Evolutionary conservation across 2,888 invertebrate species (phyloP), one percentile per base, ranked within the genome.

Genomic region (Digitonthophagus gazella): DNA sequence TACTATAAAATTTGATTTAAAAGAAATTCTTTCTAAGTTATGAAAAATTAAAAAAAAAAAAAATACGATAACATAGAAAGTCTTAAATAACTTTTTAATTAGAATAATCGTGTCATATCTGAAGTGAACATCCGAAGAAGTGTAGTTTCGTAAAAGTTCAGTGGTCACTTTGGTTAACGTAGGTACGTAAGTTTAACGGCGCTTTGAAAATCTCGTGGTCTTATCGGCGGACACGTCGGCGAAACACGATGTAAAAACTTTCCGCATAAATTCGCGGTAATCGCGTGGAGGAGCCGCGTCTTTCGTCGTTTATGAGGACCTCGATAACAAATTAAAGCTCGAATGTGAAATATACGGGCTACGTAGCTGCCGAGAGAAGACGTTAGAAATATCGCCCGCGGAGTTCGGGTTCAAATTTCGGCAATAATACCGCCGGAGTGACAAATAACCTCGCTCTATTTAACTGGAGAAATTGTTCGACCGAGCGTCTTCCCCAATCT

Each of bases 161-260:
- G 28, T 5, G 28, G 28, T 44, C 28, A 44, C 28, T 44, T 44
- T 11, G 28, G 6, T 2, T 44, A 44, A 44, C 28, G 3, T 44
- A 6, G 28, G 28, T 44, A 44, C 28, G 28, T 44, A 44, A 44
- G 28, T 44, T 44, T 44, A 44, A 44, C 28, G 28, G 28, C 11
- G 6, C 28, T 44, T 44, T 44, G 28, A 44, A 44, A 44, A 44
- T 44, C 28, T 44, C 61, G 5, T 61, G 18, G 15, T 64, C 64
- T 67, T 67, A 67, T 67, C 67, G 64, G 28, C 8, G 18, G 15
- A 44, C n/a, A 54, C 55, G 54, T 19, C 14, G 55, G 19, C 67
- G 55, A 61, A 64, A 67, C 63, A 67, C 63, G 54, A 64, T 67
- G 61, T 64, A 58, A 19, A 67, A 67, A 44, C 44, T 67, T 67